These are phyloP conservation scores for Danionella cerebrum DNA, from an alignment of 2,113 vertebrate genomes.

Conservation along the genomic window DNA sequence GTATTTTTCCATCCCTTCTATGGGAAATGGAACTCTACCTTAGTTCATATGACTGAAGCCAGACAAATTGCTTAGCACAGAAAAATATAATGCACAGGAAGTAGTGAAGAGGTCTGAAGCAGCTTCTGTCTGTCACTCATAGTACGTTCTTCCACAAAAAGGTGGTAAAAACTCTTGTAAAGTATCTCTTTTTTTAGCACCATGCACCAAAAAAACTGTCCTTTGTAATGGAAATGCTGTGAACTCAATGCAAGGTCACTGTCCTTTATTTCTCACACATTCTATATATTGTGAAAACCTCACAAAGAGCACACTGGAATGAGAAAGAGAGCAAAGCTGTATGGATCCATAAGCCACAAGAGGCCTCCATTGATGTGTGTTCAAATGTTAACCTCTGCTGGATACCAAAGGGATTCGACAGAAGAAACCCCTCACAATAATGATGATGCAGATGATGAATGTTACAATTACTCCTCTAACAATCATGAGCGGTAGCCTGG, in stretches of 20 bases:
- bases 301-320: neutral
- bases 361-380: neutral
- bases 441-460: conserved; percentile 3
- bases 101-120: too few relatives aligned
- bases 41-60: too few relatives aligned
- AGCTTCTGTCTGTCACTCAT: too few relatives aligned
- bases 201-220: too few relatives aligned
- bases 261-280: neutral
- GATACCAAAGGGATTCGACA: neutral
- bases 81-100: too few relatives aligned
- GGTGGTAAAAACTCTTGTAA: too few relatives aligned
- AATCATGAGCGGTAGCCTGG: neutral
- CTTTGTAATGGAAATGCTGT: neutral
- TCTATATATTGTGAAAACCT: neutral
- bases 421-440: neutral
- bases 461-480: neutral
- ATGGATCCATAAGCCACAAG: neutral
- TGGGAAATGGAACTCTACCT: too few relatives aligned
- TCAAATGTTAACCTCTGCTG: neutral
- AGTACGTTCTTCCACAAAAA: too few relatives aligned
- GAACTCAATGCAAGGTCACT: neutral
- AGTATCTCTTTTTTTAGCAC: too few relatives aligned
- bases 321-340: neutral
- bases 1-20: too few relatives aligned
- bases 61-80: too few relatives aligned